Percentiles rank a stretch among this genome's conserved stretches.
Conservation (phyloP, 2,113 vertebrate species). For the Hiodon alosoides region DNA sequence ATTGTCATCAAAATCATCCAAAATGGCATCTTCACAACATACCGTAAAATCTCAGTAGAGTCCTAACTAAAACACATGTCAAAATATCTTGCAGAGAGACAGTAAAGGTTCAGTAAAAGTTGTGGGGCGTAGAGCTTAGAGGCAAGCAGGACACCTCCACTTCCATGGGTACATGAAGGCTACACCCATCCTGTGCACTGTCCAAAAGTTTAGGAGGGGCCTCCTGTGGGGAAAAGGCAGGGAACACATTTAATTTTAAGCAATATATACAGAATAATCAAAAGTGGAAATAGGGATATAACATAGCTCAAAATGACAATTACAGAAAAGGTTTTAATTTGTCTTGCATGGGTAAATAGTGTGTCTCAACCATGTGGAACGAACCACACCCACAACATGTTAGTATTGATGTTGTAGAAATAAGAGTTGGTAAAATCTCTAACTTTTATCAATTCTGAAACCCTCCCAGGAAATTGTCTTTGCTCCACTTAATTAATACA, state of each 20-base stretch:
- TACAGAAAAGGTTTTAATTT: neutral
- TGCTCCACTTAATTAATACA: too few relatives aligned
- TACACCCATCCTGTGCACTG: slow-evolving; percentile 40
- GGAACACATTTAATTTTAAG: neutral
- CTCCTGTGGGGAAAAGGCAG: slow-evolving; percentile 35
- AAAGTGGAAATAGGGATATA: neutral
- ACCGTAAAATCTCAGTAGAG: neutral
- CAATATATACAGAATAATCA: neutral
- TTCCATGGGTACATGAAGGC: slow-evolving; percentile 59
- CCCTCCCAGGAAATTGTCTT: too few relatives aligned
- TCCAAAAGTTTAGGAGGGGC: slow-evolving; percentile 26
- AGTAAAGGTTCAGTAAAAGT: slow-evolving; percentile 36
- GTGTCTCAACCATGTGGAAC: too few relatives aligned
- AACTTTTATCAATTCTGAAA: too few relatives aligned
- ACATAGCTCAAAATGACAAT: neutral
- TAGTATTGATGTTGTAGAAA: too few relatives aligned
- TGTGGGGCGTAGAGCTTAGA: slow-evolving; percentile 33
- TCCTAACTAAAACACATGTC: neutral
- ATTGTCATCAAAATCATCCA: neutral
- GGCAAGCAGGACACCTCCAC: slow-evolving; percentile 55
- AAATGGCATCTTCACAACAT: neutral
- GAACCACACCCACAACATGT: too few relatives aligned
- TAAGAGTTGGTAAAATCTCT: too few relatives aligned
- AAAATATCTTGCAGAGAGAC: neutral
- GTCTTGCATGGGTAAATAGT: too few relatives aligned